Conservation (phyloP, 2,113 vertebrate species). For the crab-eating macaque (Macaca fascicularis) region T2T-MFA8v1.1 NC_088380.1:148536501-148537000, state of each 20-base stretch:
- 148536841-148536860: not conserved
- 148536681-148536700: not conserved
- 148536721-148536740: not conserved
- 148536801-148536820: not conserved
- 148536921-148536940: not conserved
- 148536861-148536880: not conserved
- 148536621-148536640: not conserved
- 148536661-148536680: not conserved
- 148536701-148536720: not conserved
- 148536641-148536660: not conserved
- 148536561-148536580: not conserved
- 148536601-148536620: not conserved
- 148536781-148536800: not conserved
- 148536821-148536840: not conserved
- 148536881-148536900: not conserved
- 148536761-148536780: not conserved
- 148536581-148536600: not conserved
- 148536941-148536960: not conserved
- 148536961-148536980: not conserved
- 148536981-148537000: not conserved
- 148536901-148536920: not conserved
- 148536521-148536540: too few species aligned
- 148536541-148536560: not conserved
- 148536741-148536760: not conserved
- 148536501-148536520: not conserved